Evolutionary conservation across 1,140 invertebrate genomes (phyloP).

Genomic region (Vanessa atalanta): DNA sequence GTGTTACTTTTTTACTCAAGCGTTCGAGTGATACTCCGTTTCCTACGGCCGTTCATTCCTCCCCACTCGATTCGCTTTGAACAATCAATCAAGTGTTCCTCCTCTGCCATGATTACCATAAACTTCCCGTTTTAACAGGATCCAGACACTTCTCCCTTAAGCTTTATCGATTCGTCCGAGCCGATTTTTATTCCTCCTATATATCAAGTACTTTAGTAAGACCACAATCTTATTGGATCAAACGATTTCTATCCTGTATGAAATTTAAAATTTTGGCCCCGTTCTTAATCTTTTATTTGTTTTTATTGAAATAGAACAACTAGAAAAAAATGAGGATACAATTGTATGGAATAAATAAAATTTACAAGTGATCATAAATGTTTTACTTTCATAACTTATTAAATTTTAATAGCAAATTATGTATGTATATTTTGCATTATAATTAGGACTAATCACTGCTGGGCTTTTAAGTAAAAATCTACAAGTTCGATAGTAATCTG

Average conservation of each 20-base stretch:
- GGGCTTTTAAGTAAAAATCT: slow-evolving; percentile 38
- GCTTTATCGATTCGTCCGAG: slow-evolving; percentile 69
- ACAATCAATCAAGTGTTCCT: slow-evolving; percentile 77
- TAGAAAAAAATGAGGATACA: not conserved
- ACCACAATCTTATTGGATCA: slow-evolving; percentile 71
- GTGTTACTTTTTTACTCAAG: no score
- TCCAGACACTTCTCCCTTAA: slow-evolving; percentile 65
- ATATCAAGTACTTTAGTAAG: slow-evolving; percentile 63
- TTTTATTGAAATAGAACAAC: no score
- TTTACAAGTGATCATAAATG: not conserved
- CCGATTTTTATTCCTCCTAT: slow-evolving; percentile 69
- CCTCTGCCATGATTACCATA: slow-evolving; percentile 75
- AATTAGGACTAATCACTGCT: slow-evolving; percentile 17
- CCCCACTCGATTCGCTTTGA: slow-evolving; percentile 47
- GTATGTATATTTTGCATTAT: slow-evolving; percentile 17
- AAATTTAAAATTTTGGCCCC: not conserved
- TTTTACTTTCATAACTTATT: not conserved
- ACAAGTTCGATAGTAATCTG: slow-evolving; percentile 57
- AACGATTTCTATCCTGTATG: slow-evolving; percentile 51
- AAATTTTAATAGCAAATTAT: slow-evolving; percentile 10
- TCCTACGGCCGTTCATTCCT: slow-evolving; percentile 40
- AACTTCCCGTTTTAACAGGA: slow-evolving; percentile 75
- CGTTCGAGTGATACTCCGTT: slow-evolving; percentile 27
- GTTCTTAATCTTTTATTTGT: not conserved
- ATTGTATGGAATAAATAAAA: not conserved